Conservation (phyloP, 1,140 invertebrate species). For the Dysdera silvatica region DNA sequence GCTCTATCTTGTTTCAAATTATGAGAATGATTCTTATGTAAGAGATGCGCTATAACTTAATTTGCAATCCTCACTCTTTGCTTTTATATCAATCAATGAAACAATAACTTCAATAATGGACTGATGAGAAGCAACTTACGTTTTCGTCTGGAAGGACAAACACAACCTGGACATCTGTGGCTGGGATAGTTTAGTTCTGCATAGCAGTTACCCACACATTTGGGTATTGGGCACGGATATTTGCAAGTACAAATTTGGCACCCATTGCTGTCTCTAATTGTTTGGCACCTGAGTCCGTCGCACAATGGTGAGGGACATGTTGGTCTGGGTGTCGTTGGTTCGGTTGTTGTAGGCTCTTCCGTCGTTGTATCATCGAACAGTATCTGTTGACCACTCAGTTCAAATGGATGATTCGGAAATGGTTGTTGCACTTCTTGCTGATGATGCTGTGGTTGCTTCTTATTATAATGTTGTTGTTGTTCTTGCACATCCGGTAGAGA, state of each 20-base stretch:
- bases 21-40: background rate
- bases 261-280: conserved; percentile 7
- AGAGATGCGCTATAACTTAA: background rate
- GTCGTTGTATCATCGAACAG: too few species aligned
- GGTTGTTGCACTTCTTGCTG: too few species aligned
- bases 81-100: background rate
- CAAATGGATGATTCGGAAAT: too few species aligned
- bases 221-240: conserved; percentile 18
- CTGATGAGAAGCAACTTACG: conserved; percentile 8
- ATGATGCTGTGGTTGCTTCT: too few species aligned
- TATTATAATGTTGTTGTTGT: too few species aligned
- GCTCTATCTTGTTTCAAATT: background rate
- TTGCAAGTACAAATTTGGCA: conserved; percentile 20
- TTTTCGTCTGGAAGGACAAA: conserved; percentile 11
- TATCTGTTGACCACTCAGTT: too few species aligned
- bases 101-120: background rate
- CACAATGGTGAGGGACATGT: conserved; percentile 15
- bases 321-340: background rate
- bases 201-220: conserved; percentile 21
- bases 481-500: too few species aligned
- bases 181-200: conserved; percentile 13
- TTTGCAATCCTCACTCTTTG: background rate
- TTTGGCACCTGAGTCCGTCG: conserved; percentile 6
- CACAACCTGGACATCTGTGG: conserved; percentile 22
- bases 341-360: background rate